Evolutionary conservation across 35 echinoderm and acorn worm species (phyloP), one percentile per base, ranked within the genome.

Genomic region (Diadema setosum): DNA sequence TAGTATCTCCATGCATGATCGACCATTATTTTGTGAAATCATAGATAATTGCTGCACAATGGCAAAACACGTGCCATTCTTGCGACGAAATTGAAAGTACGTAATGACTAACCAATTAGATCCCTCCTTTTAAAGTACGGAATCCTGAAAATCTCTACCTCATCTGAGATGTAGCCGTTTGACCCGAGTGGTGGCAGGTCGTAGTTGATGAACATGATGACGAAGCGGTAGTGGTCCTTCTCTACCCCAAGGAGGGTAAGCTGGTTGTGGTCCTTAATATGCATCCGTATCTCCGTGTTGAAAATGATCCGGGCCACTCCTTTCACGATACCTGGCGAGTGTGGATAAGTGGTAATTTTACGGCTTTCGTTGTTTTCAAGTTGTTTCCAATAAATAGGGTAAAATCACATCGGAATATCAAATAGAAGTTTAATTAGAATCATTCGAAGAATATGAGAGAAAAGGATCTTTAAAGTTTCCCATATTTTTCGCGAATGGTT

Each of bases 281-380:
- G 42, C 82, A 97, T 93, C 11, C 85, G 76, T 17, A 97, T 93
- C 41, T 65, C 34, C n/a, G 87, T 86, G 42, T 83, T 75, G 74
- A 97, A 97, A 23, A 97, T 90, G 43, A 97, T 90, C 2, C 90
- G 80, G 7, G 94, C 81, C 2, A 97, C 94, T 2, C 87, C 94
- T 63, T 92, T 93, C 2, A 97, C 91, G 14, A 93, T 90, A 33
- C 94, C 94, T 97, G 34, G 3, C 9, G 27, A 46, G 23, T 55
- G 21, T 1, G 21, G 31, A 61, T 26, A 6, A 63, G 32, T 1
- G 49, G 2, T 63, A 26, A 63, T n/a, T 2, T 8, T 17, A n/a
- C 5, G 5, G 7, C 3, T 26, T 63, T 3, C 21, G 1, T n/a
- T n/a, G 58, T 30, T 63, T 63, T 24, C 32, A 5, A 63, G 1